These are phyloP conservation scores for Andrena camellia DNA, from an alignment of 2,888 invertebrate genomes.

Conservation along the genomic window DNA sequence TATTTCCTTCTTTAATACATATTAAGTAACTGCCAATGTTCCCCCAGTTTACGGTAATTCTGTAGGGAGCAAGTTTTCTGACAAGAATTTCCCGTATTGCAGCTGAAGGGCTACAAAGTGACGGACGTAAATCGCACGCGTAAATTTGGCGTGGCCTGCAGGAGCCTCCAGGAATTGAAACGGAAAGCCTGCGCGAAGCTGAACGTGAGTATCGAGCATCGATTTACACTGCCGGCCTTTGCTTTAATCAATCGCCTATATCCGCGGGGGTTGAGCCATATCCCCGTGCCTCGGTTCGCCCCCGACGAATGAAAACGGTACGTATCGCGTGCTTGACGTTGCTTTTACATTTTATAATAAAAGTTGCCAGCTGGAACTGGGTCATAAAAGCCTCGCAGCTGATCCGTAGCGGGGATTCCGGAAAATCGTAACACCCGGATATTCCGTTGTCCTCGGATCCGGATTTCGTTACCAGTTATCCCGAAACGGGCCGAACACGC, in stretches of 20 bases:
- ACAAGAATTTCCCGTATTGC: conserved; percentile 39
- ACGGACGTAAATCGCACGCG: conserved; percentile 89
- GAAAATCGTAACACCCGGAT: conserved; percentile 26
- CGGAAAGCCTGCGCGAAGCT: conserved; percentile 90
- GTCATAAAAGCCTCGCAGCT: conserved; percentile 56
- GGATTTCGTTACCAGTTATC: conserved; percentile 13
- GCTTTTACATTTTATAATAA: conserved; percentile 50
- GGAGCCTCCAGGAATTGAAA: conserved; percentile 88
- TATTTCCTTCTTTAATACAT: no score
- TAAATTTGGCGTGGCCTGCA: conserved; percentile 90
- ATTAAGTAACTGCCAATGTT: no score
- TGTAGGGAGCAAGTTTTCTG: not conserved
- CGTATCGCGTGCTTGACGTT: conserved; percentile 12
- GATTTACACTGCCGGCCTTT: conserved; percentile 28
- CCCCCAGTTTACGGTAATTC: not conserved
- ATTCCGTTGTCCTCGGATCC: not conserved
- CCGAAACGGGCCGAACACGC: conserved; percentile 1
- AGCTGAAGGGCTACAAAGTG: conserved; percentile 90
- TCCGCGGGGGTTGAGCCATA: not conserved
- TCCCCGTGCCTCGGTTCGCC: not conserved
- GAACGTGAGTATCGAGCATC: conserved; percentile 85
- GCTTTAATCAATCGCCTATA: conserved; percentile 37
- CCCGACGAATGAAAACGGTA: conserved; percentile 23
- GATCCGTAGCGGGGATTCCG: conserved; percentile 13
- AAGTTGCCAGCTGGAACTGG: conserved; percentile 53